Base-by-base conservation (phyloP, 2,113 vertebrate species). In the Centrocercus urophasianus region DNA sequence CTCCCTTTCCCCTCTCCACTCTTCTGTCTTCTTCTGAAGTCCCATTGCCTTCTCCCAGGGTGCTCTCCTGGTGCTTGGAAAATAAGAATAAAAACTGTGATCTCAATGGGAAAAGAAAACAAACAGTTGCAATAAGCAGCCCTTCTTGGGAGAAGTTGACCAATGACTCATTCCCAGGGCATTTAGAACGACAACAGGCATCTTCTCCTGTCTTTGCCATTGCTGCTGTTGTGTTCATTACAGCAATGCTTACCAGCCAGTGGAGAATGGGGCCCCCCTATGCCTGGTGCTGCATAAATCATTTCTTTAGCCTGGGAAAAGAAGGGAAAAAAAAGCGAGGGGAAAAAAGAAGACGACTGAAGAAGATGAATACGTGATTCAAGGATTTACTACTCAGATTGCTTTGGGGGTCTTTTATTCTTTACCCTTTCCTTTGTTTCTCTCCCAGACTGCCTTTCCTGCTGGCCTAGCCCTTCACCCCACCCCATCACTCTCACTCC, bases 201-300 rank as follows among this genome's bases (percentile, higher is more conserved):
- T 95, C 91, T 65, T 74, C 77, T 89, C 45, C 83, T 87, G 74
- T 66, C 90, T 94, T 95, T 84, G 63, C 92, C 52, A 40, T 81
- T 93, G 73, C 83, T 93, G 82, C 47, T 1, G 32, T 90, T 72
- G 77, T 86, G 89, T 66, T 96, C 94, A 65, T 93, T 65, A 89
- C 89, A 92, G 93, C 86, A 89, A 32, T 78, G 74, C 94, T 89
- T 87, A 94, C 86, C 86, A 94, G 86, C n/a, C 83, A 95, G 89
- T 72, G 80, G 91, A 95, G 94, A 96, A 93, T 92, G 81, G 90
- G 93, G 77, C 90, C 90, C 86, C 90, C 83, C 90, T 96, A 96
- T 92, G 94, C 95, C 95, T 95, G 81, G 59, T 93, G 89, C 94
- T 96, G 93, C 89, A 93, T 95, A 96, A 96, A 95, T 96, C 91